Evolutionary conservation across 2,888 invertebrate genomes (phyloP), one percentile per base, ranked within the genome.

Genomic region (Leistus spinibarbis): DNA sequence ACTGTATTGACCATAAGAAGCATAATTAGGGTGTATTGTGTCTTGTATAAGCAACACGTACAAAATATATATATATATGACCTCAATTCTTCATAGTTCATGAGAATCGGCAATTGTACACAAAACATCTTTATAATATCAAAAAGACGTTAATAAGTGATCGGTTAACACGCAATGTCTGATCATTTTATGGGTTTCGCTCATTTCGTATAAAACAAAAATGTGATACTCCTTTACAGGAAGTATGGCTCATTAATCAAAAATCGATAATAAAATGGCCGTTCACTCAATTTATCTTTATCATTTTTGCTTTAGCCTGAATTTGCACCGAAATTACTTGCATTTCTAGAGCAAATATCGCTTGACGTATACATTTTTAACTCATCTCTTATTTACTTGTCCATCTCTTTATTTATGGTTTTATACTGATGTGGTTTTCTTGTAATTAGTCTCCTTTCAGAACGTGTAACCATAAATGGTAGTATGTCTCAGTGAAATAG

Each of bases 81-180:
- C 72, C 72, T 72, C 57, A 72, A 72, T 72, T 72, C 17, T 54
- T 54, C 19, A 60, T 56, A 17, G 27, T 72, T 72, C 72, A 72
- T 72, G 72, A 65, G 72, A 72, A 72, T 19, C 19, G 27, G 66
- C 56, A 72, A 72, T 72, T 72, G 65, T 72, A 72, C 65, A 72
- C 56, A 66, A 66, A 72, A 72, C 56, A 72, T 72, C 65, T 72
- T 72, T 72, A 71, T 63, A n/a, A n/a, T n/a, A 19, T 19, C 19
- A 23, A 23, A 56, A 72, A 56, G 72, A 72, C 19, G 66, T 57
- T 72, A 72, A 72, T 72, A 54, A 72, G 72, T 66, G 72, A 72
- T 65, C 66, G 65, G 40, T 23, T 66, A 65, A 24, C 72, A 72
- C 72, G 72, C 72, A 66, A 72, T 66, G 64, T 71, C 54, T 54